Conservation (phyloP, 1,140 invertebrate genomes). For the Bombus terrestris region DNA sequence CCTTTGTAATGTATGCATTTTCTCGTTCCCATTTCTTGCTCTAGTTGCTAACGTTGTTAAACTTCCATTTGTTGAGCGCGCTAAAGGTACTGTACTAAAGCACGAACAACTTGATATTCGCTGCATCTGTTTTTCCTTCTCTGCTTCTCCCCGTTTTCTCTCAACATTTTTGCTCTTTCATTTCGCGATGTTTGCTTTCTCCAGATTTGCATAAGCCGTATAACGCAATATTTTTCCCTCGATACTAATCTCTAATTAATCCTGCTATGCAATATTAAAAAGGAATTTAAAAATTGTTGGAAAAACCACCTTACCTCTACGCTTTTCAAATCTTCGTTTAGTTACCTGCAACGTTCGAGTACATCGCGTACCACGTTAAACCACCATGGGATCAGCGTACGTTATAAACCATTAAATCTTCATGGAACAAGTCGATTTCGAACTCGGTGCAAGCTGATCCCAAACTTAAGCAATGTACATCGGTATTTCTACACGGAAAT, state of each 20-base stretch:
- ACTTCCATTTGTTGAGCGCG: slow-evolving; percentile 61
- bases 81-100: slow-evolving; percentile 42
- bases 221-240: not conserved
- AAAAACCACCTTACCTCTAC: not conserved
- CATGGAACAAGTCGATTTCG: not conserved
- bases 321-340: not conserved
- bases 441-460: not conserved
- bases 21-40: slow-evolving; percentile 64
- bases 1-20: slow-evolving; percentile 47
- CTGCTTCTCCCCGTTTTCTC: not conserved
- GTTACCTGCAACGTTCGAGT: not conserved
- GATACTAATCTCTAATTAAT: not conserved
- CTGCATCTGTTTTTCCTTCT: slow-evolving; percentile 17
- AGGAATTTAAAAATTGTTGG: not conserved
- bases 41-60: slow-evolving; percentile 67
- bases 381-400: not conserved
- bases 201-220: not conserved
- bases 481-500: not conserved
- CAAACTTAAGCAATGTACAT: not conserved
- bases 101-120: slow-evolving; percentile 58
- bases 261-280: not conserved
- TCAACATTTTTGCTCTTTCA: slow-evolving; percentile 31
- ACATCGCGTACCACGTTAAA: not conserved
- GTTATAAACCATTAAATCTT: not conserved
- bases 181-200: slow-evolving; percentile 14